A percentile compares a stretch with the other conserved stretches of the same genome.
These are phyloP conservation scores for Pentamera pediparva DNA, from an alignment of 53 echinoderm and acorn worm genomes.

Conservation along the genomic window DNA sequence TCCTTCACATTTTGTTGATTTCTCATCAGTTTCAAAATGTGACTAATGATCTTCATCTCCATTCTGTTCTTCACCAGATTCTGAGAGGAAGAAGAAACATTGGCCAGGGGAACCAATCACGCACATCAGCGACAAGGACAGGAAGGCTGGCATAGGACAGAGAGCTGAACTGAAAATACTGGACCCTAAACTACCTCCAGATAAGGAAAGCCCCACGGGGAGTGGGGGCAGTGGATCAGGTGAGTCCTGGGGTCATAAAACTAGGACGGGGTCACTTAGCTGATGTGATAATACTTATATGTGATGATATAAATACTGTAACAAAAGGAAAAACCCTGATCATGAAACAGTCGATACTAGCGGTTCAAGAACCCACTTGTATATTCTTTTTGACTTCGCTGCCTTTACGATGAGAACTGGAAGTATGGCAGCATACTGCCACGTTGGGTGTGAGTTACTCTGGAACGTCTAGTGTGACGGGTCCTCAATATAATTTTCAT, in stretches of 20 bases:
- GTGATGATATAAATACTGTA: no score
- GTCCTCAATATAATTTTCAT: neutral
- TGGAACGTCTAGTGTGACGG: neutral
- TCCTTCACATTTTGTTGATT: no score
- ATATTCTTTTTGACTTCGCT: no score
- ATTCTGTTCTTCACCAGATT: neutral
- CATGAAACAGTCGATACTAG: no score
- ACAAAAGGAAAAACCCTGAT: no score
- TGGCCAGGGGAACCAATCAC: conserved; percentile 65
- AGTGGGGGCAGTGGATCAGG: conserved; percentile 67
- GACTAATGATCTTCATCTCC: neutral
- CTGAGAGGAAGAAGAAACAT: conserved; percentile 33
- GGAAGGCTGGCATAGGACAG: conserved; percentile 33
- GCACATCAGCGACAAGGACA: conserved; percentile 48
- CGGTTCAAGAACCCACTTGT: no score
- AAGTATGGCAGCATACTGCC: no score
- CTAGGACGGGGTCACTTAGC: no score
- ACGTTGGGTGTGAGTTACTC: no score
- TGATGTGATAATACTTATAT: no score
- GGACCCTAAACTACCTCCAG: conserved; percentile 67
- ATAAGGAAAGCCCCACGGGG: conserved; percentile 67
- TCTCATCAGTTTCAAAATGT: neutral
- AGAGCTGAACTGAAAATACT: conserved; percentile 78
- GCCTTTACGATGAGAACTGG: no score
- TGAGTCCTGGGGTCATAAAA: conserved; percentile 9